phyloP scores from a whole-genome alignment of 1,140 invertebrate species.

The Apocrypta bakeri region DNA sequence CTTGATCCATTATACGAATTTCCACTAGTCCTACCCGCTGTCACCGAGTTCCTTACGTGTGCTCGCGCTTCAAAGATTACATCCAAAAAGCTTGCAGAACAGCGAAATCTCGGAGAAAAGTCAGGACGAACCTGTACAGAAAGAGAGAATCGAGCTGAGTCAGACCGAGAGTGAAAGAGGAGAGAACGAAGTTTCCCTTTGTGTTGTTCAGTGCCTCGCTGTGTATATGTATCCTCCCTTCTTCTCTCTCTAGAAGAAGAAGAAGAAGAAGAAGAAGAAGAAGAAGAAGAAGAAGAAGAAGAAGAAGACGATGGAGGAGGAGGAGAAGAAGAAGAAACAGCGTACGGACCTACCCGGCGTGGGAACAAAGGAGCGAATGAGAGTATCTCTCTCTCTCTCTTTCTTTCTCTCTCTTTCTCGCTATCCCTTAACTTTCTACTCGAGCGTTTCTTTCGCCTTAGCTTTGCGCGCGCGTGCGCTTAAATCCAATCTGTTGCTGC shows the following conservation, averaged over 20 bases:
- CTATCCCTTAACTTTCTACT: constrained; percentile 25
- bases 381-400: neutral
- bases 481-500: constrained; percentile 44
- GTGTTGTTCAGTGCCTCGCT: constrained; percentile 49
- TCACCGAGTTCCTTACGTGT: no score
- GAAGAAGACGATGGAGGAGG: constrained; percentile 49
- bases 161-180: neutral
- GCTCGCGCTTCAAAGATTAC: no score
- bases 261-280: constrained; percentile 19
- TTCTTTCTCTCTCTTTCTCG: constrained; percentile 16
- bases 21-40: neutral
- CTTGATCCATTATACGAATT: neutral
- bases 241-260: constrained; percentile 53
- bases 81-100: neutral
- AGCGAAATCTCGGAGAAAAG: neutral
- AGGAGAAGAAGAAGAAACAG: constrained; percentile 10
- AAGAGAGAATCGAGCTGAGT: neutral
- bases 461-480: neutral
- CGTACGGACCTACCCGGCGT: constrained; percentile 49
- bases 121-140: neutral
- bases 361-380: constrained; percentile 39
- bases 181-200: constrained; percentile 45
- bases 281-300: constrained; percentile 18
- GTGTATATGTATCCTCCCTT: constrained; percentile 47
- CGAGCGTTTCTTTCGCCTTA: constrained; percentile 31